phyloP scores from a whole-genome alignment of 2,888 invertebrate genomes.

The Dryomyza anilis region DNA sequence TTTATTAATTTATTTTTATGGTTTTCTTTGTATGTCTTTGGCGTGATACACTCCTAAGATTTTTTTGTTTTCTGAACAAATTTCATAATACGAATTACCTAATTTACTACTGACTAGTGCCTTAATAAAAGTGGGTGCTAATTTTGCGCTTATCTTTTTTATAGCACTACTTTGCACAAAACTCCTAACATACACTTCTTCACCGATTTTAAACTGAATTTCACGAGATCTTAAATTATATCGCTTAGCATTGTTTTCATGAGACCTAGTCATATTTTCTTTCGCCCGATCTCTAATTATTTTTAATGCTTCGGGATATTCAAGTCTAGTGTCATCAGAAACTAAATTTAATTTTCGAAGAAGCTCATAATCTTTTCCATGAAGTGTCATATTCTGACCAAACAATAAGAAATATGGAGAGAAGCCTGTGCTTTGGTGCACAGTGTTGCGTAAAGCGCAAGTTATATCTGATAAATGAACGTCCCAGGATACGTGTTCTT shows the following conservation, averaged over 20 bases:
- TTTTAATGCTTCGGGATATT: background rate
- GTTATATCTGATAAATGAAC: background rate
- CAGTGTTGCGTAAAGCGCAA: slow-evolving; percentile 4
- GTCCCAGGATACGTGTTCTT: slow-evolving; percentile 28
- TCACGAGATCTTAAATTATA: background rate
- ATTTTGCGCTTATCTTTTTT: background rate
- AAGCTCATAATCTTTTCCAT: background rate
- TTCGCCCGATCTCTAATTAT: background rate
- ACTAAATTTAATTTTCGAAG: background rate
- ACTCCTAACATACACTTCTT: background rate
- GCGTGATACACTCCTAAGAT: slow-evolving; percentile 15
- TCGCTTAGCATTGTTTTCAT: background rate
- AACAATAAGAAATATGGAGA: background rate
- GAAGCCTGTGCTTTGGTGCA: background rate
- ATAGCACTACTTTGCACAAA: too few relatives aligned
- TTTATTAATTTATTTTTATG: too few relatives aligned
- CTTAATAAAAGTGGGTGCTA: slow-evolving; percentile 7
- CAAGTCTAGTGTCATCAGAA: background rate
- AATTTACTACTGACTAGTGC: background rate
- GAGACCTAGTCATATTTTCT: background rate
- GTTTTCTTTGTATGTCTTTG: slow-evolving; percentile 21
- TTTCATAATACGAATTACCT: slow-evolving; percentile 1
- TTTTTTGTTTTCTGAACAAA: slow-evolving; percentile 13
- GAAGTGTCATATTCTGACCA: background rate
- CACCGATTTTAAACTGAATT: background rate